Base-by-base conservation (phyloP, 2,888 invertebrate genomes). In the Hymenopus coronatus region DNA sequence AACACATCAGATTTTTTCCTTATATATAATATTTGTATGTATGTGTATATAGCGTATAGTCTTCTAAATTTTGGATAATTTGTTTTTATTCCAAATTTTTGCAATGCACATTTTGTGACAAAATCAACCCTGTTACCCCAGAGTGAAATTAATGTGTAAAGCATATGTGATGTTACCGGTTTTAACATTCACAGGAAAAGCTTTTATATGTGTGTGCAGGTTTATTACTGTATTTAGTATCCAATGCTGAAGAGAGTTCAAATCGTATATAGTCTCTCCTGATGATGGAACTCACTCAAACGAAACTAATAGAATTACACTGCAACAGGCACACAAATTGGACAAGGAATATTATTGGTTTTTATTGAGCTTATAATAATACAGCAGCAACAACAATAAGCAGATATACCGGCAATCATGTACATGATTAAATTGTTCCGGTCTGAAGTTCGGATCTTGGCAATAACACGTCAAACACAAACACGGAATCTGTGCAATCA, bases 361-460 rank as follows among this genome's bases (percentile, higher is more conserved):
- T 85, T 85, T 46, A 85, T 85, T 85, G 54, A 28, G 85, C 85
- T 85, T 85, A 85, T 85, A 85, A 46, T 85, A 85, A 85, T 85
- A 40, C 40, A 40, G 40, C 40, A 46, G 15, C 46, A 46, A 9
- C 27, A 85, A 28, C 46, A 85, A 54, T 70, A 70, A 70, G 54
- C 54, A 70, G 85, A 85, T 85, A 85, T 85, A 70, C 54, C 54
- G 85, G n/a, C 85, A 85, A 85, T 85, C 85, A 85, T 85, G 85
- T 85, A 54, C 14, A 85, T 85, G 85, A 85, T 85, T 85, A 54
- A 85, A 85, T 85, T 54, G 85, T 85, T 85, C 85, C 40, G 85
- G 85, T 85, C 85, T 85, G 46, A 28, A 54, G 85, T 85, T 85
- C 85, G 54, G 46, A 85, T 85, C 85, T 85, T 85, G 46, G 40